These are phyloP conservation scores for Sorex maritimensis DNA, from an alignment of 2,797 vertebrate genomes.

Conservation along the genomic window DNA sequence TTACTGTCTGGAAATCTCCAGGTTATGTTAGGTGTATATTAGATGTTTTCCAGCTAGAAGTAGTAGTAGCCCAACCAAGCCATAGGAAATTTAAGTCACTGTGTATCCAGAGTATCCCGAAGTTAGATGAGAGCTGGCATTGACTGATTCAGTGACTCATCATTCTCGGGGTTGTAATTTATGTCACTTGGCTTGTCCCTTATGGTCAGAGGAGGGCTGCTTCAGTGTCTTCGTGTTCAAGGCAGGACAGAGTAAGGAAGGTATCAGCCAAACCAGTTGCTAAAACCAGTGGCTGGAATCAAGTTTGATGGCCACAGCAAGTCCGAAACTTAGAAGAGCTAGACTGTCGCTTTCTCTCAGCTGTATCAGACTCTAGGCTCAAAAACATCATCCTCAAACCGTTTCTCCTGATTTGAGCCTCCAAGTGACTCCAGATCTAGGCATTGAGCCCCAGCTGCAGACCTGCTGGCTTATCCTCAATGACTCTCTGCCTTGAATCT, in stretches of 20 bases:
- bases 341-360: not conserved
- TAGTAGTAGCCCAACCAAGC: no score
- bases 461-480: constrained; percentile 1
- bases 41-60: no score
- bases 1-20: no score
- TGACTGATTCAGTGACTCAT: not conserved
- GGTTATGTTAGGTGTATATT: no score
- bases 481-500: not conserved
- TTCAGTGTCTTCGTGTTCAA: not conserved
- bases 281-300: not conserved
- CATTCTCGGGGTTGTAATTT: not conserved
- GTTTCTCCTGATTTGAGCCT: constrained; percentile 47
- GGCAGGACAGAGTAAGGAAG: not conserved
- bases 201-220: not conserved
- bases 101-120: not conserved
- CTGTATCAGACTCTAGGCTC: not conserved
- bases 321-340: not conserved
- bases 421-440: not conserved
- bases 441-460: not conserved
- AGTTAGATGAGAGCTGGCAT: constrained; percentile 32
- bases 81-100: no score
- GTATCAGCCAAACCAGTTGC: not conserved
- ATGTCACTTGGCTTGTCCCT: not conserved
- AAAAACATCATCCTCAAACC: not conserved
- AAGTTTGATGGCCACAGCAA: not conserved